Conservation (phyloP, 2,888 invertebrate species). For the Copidosoma aretas region DNA sequence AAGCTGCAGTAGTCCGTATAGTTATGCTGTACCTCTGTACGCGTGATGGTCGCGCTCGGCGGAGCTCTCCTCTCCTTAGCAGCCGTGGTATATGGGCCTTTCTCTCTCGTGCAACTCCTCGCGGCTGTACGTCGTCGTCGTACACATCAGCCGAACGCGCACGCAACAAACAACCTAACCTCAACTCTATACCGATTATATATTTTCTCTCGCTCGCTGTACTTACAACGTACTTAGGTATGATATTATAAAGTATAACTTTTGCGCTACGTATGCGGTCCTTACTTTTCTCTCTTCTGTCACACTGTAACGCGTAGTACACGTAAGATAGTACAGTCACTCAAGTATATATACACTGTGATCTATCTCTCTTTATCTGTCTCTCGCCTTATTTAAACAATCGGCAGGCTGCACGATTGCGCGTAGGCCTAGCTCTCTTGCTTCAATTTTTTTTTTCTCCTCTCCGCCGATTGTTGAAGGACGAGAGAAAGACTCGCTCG, state of each 20-base stretch:
- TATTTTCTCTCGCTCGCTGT: conserved; percentile 23
- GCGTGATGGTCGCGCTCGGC: conserved; percentile 10
- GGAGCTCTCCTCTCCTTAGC: not conserved
- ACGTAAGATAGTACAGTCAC: too few species aligned
- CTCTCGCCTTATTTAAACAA: conserved; percentile 7
- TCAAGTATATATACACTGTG: not conserved
- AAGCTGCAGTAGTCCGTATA: not conserved
- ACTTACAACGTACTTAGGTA: too few species aligned
- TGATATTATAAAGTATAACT: too few species aligned
- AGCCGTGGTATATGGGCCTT: not conserved
- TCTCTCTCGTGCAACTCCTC: conserved; percentile 3
- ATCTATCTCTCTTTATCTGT: conserved; percentile 7
- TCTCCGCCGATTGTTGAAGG: too few species aligned
- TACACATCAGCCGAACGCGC: conserved; percentile 14
- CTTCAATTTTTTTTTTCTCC: too few species aligned
- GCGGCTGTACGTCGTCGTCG: too few species aligned
- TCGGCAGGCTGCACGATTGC: conserved; percentile 3
- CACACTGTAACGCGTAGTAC: not conserved
- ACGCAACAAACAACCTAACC: conserved; percentile 41
- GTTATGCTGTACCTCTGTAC: not conserved
- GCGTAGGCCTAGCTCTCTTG: not conserved
- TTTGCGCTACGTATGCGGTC: too few species aligned
- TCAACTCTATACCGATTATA: conserved; percentile 26
- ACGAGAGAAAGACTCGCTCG: too few species aligned
- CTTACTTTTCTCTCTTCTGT: conserved; percentile 6